Base-by-base conservation (phyloP, 2,113 vertebrate species). In the Lamprotornis superbus region DNA sequence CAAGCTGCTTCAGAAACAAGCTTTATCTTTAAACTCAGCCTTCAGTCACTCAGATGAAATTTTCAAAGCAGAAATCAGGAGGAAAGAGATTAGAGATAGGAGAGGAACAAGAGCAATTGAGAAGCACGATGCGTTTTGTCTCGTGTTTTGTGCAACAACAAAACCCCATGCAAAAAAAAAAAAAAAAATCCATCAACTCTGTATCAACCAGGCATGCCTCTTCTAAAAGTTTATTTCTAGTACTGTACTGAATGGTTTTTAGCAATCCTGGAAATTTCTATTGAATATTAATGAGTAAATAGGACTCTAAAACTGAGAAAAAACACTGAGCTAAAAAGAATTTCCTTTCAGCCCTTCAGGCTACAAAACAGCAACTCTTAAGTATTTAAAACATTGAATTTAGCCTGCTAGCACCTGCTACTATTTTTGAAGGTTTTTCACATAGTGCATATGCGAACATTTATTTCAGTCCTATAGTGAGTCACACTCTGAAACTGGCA, bases 401-500 rank as follows among this genome's bases (percentile, higher is more conserved):
- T 53, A 95, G 94, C 93, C 96, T 83, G 95, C 65, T 80, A 97
- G 95, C 98, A 98, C 98, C 98, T 98, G 98, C 97, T 95, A 83
- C 97, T 98, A 94, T 97, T 97, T 98, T 94, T 80, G 89, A 95
- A 76, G 74, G 69, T 84, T 97, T 98, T 97, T 97, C 96, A 95
- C 97, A 94, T 20, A 79, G 83, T 89, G 90, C 94, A 96, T 97
- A 98, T 97, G 96, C n/a, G 96, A 97, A 95, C 95, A 70, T 97
- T 98, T 98, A 97, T 98, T 97, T 97, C 96, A 56, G 95, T 96
- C 95, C 92, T 87, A 94, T 91, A 97, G 97, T 97, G 98, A 98
- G 97, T 98, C 97, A 98, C 94, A 90, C 96, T 97, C 74, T 94
- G 97, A 94, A 97, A 97, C 96, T 98, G 98, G 97, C 96, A 97